These are phyloP conservation scores for Lycophotia porphyrea DNA, from an alignment of 2,888 invertebrate species.

Conservation along the genomic window DNA sequence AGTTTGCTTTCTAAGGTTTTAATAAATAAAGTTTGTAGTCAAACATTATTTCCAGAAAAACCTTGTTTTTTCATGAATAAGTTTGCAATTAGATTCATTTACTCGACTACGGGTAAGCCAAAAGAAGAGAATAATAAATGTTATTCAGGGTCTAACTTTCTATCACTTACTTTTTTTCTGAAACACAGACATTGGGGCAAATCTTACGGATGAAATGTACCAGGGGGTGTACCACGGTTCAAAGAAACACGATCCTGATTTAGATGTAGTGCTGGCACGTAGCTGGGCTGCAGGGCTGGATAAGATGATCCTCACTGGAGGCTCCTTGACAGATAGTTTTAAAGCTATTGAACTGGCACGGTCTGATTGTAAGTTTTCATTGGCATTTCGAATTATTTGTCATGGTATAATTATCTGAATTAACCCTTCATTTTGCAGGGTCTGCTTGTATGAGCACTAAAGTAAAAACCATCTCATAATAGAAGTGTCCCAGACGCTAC, in stretches of 20 bases:
- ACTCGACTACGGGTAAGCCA: not conserved
- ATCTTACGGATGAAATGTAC: conserved; percentile 97
- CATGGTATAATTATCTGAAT: not conserved
- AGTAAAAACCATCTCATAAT: not conserved
- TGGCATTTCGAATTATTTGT: not conserved
- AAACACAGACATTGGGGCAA: conserved; percentile 94
- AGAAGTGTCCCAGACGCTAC: not conserved
- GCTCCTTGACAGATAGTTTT: conserved; percentile 94
- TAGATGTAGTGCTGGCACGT: conserved; percentile 93
- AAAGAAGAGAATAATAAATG: not conserved
- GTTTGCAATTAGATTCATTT: not conserved
- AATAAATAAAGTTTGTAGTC: not conserved
- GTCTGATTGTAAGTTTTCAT: conserved; percentile 87
- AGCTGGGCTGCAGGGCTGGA: conserved; percentile 94
- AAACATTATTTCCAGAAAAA: not conserved
- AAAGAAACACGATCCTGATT: conserved; percentile 95
- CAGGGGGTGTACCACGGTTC: conserved; percentile 95
- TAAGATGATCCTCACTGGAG: conserved; percentile 97
- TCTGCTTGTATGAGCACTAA: no score
- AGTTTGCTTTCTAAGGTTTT: conserved; percentile 39
- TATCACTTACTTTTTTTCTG: no score
- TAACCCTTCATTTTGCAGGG: not conserved
- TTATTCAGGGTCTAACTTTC: not conserved
- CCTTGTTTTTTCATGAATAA: not conserved
- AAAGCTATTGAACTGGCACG: conserved; percentile 94